These are phyloP conservation scores for Cylas formicarius DNA, from an alignment of 1,140 invertebrate species.

Conservation along the genomic window DNA sequence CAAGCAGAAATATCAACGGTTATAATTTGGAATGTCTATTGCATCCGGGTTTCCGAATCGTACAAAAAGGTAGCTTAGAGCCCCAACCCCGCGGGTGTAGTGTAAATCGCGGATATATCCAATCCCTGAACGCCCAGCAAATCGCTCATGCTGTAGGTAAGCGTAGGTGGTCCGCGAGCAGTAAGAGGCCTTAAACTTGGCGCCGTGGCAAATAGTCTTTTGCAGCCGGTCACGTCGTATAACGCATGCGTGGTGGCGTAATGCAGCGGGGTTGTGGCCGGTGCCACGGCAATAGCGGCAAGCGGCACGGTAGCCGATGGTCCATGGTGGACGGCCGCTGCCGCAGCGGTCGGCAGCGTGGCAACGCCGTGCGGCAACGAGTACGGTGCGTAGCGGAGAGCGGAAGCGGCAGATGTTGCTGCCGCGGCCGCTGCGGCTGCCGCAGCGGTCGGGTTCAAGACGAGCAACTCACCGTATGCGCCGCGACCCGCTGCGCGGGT, in stretches of 20 bases:
- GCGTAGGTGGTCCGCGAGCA: constrained; percentile 43
- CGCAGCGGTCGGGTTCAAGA: constrained; percentile 57
- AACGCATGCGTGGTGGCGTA: constrained; percentile 40
- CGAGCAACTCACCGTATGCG: constrained; percentile 93
- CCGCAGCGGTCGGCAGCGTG: constrained; percentile 42
- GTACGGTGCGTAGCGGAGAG: constrained; percentile 59
- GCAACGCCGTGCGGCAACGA: constrained; percentile 49
- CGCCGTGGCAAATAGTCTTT: constrained; percentile 44
- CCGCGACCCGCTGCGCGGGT: constrained; percentile 84
- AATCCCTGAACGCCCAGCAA: constrained; percentile 58
- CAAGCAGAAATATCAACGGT: too few relatives aligned
- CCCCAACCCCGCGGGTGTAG: constrained; percentile 48
- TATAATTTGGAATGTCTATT: too few relatives aligned
- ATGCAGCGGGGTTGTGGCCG: constrained; percentile 33
- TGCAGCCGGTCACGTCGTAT: constrained; percentile 50
- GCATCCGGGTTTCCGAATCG: background rate
- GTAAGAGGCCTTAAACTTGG: constrained; percentile 35
- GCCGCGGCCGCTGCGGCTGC: constrained; percentile 37
- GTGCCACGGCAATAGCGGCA: constrained; percentile 36
- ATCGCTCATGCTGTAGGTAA: constrained; percentile 62
- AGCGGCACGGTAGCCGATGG: constrained; percentile 36
- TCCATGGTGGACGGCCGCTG: constrained; percentile 31
- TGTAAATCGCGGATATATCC: constrained; percentile 54
- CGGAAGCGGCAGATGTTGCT: constrained; percentile 56
- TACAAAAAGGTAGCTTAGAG: constrained; percentile 41